These are phyloP conservation scores for Diacarnus erythraeanus DNA, from an alignment of 37 sponge, comb jelly and placozoan species.

Conservation along the genomic window DNA sequence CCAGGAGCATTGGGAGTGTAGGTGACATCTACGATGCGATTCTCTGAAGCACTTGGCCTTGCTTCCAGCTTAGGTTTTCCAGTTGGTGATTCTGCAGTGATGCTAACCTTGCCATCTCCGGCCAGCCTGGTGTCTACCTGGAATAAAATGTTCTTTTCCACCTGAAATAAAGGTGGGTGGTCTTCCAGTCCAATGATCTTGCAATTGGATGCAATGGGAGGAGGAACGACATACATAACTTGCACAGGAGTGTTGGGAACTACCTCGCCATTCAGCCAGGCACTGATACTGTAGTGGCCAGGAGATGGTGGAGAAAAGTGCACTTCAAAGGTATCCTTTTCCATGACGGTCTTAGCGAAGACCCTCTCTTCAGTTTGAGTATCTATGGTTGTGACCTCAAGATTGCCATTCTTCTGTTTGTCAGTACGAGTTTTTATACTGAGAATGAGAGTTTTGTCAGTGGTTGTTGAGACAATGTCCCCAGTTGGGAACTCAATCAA, in stretches of 20 bases:
- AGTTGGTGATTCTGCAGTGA: constrained; percentile 17
- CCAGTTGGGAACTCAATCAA: background rate
- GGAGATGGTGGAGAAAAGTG: constrained; percentile 40
- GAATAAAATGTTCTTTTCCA: constrained; percentile 31
- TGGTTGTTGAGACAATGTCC: background rate
- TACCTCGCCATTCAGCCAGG: constrained; percentile 20
- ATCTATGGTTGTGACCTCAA: constrained; percentile 41
- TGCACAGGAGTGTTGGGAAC: constrained; percentile 59
- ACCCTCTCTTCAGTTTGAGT: constrained; percentile 15
- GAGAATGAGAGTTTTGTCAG: constrained; percentile 9
- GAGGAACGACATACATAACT: constrained; percentile 27
- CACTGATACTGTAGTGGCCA: constrained; percentile 37
- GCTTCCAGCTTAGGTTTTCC: constrained; percentile 23
- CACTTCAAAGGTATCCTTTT: constrained; percentile 30
- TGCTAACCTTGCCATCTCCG: constrained; percentile 57
- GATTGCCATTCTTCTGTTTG: constrained; percentile 12
- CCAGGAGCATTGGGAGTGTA: constrained; percentile 66
- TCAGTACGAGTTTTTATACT: constrained; percentile 4
- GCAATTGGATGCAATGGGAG: constrained; percentile 47
- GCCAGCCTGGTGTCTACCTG: constrained; percentile 64
- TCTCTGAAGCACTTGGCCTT: background rate
- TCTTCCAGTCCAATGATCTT: constrained; percentile 45
- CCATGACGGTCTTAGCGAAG: background rate
- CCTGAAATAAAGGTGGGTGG: constrained; percentile 18
- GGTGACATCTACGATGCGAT: constrained; percentile 39